Evolutionary conservation across 2,888 invertebrate genomes (phyloP).

Genomic region (Dexiosoma caninum): DNA sequence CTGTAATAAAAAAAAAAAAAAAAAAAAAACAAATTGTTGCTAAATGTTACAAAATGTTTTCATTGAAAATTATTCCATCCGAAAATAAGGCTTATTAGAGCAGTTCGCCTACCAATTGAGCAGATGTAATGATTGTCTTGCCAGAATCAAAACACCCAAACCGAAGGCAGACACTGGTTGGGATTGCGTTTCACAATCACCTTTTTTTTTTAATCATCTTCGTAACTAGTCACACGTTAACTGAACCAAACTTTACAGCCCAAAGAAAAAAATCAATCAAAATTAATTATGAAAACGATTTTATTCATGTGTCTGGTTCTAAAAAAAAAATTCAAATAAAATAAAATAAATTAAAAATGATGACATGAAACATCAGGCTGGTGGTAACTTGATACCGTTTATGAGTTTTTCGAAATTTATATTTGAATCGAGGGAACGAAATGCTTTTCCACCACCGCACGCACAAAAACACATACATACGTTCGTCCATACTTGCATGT

Average conservation of each 20-base stretch:
- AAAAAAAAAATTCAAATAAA: no score
- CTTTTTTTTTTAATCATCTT: conserved; percentile 14
- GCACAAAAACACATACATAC: background rate
- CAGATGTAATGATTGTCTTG: no score
- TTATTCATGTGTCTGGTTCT: background rate
- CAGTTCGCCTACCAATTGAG: no score
- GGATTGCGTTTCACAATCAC: conserved; percentile 24
- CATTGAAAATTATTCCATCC: background rate
- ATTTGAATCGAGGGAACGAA: background rate
- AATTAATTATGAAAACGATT: conserved; percentile 27
- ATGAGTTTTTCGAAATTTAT: background rate
- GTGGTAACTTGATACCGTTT: conserved; percentile 46
- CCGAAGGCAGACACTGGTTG: no score
- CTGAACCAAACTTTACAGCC: conserved; percentile 1
- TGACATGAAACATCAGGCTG: conserved; percentile 49
- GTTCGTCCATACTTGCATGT: no score
- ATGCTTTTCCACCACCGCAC: no score
- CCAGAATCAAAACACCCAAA: background rate
- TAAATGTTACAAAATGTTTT: background rate
- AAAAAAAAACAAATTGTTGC: background rate
- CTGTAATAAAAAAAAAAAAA: background rate
- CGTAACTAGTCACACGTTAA: background rate
- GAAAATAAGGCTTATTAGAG: no score
- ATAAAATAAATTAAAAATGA: no score
- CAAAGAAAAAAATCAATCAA: conserved; percentile 10